Conservation (phyloP, 2,888 invertebrate genomes). For the Horisme vitalbata region DNA sequence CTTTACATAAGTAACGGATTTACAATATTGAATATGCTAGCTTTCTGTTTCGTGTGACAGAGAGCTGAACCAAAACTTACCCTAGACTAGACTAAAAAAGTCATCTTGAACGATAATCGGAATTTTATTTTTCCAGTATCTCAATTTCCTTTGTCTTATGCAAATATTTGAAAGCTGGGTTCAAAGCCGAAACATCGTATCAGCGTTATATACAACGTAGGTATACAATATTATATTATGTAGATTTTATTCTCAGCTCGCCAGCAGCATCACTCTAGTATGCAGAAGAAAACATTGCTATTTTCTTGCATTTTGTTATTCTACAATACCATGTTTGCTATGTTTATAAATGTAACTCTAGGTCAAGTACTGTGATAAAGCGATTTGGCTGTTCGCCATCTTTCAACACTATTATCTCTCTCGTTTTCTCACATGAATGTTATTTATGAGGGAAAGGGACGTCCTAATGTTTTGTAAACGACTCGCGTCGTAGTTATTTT, state of each 20-base stretch:
- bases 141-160: neutral
- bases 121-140: too few relatives aligned
- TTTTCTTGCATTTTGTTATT: slow-evolving; percentile 40
- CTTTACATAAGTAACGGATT: too few relatives aligned
- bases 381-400: slow-evolving; percentile 57
- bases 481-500: slow-evolving; percentile 9
- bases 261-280: slow-evolving; percentile 27
- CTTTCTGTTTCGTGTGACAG: too few relatives aligned
- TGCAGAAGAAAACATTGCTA: slow-evolving; percentile 30
- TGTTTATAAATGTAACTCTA: slow-evolving; percentile 63
- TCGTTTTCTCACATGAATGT: slow-evolving; percentile 28
- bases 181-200: too few relatives aligned
- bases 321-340: slow-evolving; percentile 38
- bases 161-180: too few relatives aligned
- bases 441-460: slow-evolving; percentile 23
- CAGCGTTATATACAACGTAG: neutral
- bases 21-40: too few relatives aligned
- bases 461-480: slow-evolving; percentile 25
- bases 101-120: too few relatives aligned
- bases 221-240: slow-evolving; percentile 26
- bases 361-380: slow-evolving; percentile 62
- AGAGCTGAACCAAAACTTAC: too few relatives aligned
- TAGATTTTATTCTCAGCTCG: slow-evolving; percentile 31
- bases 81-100: too few relatives aligned
- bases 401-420: slow-evolving; percentile 27